Conservation (phyloP, 2,888 invertebrate species). For the Epinotia nisella region DNA sequence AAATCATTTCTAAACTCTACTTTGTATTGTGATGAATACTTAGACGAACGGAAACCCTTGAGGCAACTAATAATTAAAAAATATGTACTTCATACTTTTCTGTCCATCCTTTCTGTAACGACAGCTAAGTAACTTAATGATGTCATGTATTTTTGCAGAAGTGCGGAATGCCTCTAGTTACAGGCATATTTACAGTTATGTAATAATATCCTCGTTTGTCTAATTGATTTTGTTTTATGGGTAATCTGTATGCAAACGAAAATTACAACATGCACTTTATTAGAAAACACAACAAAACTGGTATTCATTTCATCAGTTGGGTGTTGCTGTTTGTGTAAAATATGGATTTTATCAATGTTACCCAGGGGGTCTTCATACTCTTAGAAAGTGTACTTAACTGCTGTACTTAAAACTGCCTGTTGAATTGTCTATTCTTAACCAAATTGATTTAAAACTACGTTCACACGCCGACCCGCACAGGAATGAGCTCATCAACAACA, state of each 20-base stretch:
- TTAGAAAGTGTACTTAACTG: neutral
- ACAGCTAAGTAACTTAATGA: neutral
- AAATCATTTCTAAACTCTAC: conserved; percentile 19
- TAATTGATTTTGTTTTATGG: neutral
- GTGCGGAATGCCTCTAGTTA: neutral
- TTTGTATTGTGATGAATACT: neutral
- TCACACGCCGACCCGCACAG: conserved; percentile 12
- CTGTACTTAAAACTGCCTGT: neutral
- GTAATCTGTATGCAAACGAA: neutral
- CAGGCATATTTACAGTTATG: neutral
- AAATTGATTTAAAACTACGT: conserved; percentile 12
- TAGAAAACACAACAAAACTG: neutral
- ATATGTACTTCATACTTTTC: neutral
- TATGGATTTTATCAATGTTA: neutral
- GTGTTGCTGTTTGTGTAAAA: neutral
- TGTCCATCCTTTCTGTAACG: too few species aligned
- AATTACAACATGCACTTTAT: conserved; percentile 16
- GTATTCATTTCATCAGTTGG: neutral
- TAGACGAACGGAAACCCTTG: neutral
- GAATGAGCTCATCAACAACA: conserved; percentile 28
- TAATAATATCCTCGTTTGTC: neutral
- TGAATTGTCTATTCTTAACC: conserved; percentile 7
- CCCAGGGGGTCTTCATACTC: neutral
- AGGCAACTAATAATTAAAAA: neutral
- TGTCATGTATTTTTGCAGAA: neutral